Evolutionary conservation across 2,113 vertebrate genomes (phyloP).

Genomic region (Ursus arctos): DNA sequence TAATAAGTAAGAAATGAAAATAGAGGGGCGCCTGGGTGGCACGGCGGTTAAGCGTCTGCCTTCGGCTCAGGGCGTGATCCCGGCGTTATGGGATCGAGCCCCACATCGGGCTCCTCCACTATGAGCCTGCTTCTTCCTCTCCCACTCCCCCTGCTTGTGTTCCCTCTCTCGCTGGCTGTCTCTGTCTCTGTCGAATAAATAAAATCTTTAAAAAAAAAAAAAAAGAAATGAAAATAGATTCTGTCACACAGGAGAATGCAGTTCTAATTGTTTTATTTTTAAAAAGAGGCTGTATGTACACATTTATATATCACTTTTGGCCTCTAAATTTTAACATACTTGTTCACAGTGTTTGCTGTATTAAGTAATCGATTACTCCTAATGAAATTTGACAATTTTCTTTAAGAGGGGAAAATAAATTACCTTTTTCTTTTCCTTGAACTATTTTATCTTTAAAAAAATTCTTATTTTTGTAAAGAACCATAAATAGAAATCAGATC

Average conservation of each 20-base stretch:
- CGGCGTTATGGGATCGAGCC: no score
- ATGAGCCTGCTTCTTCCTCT: no score
- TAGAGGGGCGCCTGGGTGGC: no score
- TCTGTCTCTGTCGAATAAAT: no score
- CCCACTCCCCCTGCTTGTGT: no score
- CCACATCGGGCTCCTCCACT: no score
- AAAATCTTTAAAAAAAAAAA: no score
- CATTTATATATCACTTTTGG: background rate
- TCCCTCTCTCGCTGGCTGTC: no score
- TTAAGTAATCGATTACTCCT: background rate
- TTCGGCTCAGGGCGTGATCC: no score
- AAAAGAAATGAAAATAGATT: background rate
- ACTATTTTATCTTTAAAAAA: background rate
- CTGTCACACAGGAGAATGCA: background rate
- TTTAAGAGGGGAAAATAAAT: background rate
- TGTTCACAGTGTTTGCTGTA: background rate
- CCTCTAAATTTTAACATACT: background rate
- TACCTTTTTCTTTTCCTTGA: background rate
- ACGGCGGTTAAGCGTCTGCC: no score
- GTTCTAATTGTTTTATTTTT: background rate
- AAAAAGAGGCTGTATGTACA: background rate
- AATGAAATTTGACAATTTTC: background rate
- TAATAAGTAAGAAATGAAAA: background rate
- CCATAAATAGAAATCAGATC: background rate
- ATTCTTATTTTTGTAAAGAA: background rate